Evolutionary conservation across 2,888 invertebrate genomes (phyloP).

Genomic region (Pyrrhia umbra): DNA sequence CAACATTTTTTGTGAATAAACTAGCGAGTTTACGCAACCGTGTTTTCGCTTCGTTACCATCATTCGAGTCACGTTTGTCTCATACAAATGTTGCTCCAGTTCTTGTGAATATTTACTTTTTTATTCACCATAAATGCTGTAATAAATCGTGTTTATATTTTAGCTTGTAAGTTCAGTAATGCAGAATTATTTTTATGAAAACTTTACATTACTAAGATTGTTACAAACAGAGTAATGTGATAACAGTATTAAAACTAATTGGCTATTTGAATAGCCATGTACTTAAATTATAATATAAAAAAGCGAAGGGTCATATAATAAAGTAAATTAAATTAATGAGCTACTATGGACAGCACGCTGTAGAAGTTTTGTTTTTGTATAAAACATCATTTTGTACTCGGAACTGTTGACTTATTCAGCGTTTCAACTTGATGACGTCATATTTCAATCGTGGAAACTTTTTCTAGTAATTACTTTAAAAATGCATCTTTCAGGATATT

Average conservation of each 20-base stretch:
- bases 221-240: neutral
- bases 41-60: conserved; percentile 61
- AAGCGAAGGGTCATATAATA: too few relatives aligned
- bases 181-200: conserved; percentile 10
- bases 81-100: conserved; percentile 63
- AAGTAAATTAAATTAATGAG: too few relatives aligned
- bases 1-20: conserved; percentile 56
- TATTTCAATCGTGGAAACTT: too few relatives aligned
- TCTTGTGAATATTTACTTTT: conserved; percentile 59
- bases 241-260: neutral
- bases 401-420: too few relatives aligned
- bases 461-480: too few relatives aligned
- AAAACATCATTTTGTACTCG: too few relatives aligned
- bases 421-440: too few relatives aligned
- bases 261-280: too few relatives aligned
- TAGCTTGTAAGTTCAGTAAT: conserved; percentile 9
- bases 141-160: conserved; percentile 59
- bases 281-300: too few relatives aligned
- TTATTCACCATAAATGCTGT: conserved; percentile 58
- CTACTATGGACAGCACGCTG: too few relatives aligned
- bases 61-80: conserved; percentile 67
- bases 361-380: too few relatives aligned
- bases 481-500: too few relatives aligned
- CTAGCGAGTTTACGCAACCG: conserved; percentile 55
- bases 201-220: conserved; percentile 1